These are phyloP conservation scores for Rhagium mordax DNA, from an alignment of 2,888 invertebrate species.

Conservation along the genomic window DNA sequence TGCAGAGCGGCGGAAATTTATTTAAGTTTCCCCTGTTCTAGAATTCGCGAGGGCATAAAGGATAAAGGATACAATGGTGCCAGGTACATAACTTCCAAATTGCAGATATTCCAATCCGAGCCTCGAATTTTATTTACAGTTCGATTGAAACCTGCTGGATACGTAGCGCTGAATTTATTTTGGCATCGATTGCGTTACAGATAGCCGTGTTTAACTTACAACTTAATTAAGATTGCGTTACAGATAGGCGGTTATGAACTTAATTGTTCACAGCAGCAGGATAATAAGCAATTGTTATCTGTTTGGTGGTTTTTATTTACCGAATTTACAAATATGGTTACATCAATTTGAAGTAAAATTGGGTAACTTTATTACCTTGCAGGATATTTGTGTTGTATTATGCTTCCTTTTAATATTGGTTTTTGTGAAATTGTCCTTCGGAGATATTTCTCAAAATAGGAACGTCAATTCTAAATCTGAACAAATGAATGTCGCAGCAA, in stretches of 20 bases:
- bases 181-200: neutral
- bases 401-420: no score
- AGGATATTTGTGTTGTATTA: neutral
- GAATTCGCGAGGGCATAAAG: conserved; percentile 4
- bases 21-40: neutral
- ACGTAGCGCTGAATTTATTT: neutral
- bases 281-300: neutral
- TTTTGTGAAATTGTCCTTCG: no score
- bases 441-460: no score
- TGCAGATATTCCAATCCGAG: conserved; percentile 9
- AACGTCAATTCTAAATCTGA: no score
- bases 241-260: neutral
- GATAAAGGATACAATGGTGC: conserved; percentile 12
- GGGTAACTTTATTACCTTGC: neutral
- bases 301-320: neutral
- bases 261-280: neutral
- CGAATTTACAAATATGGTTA: neutral
- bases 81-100: conserved; percentile 19
- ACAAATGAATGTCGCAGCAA: no score
- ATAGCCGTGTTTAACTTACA: neutral
- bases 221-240: neutral
- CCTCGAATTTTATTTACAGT: conserved; percentile 24
- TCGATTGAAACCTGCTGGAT: neutral
- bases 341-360: neutral
- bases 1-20: neutral